Percentiles rank a stretch among this genome's conserved stretches.
phyloP scores from a whole-genome alignment of 2,888 invertebrate genomes.

The Microplitis deprimator region DNA sequence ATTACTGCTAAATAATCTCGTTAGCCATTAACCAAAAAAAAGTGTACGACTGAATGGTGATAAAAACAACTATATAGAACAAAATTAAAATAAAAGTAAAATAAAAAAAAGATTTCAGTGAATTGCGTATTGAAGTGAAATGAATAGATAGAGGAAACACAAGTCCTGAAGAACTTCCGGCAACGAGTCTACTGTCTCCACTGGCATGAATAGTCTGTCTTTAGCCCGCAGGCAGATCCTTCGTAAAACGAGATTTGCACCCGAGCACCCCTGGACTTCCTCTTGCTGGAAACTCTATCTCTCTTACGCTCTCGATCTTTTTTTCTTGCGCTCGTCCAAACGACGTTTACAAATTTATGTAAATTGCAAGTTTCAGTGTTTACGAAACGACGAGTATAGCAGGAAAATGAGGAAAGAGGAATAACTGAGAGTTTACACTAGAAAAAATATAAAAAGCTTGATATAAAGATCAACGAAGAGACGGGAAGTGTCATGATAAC shows the following conservation, averaged over 20 bases:
- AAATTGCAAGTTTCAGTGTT: conserved; percentile 53
- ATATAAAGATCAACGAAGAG: neutral
- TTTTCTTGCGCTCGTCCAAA: conserved; percentile 33
- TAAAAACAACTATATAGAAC: neutral
- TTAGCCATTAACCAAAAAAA: neutral
- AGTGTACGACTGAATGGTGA: neutral
- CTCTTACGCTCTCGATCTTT: conserved; percentile 21
- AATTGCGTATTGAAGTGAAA: conserved; percentile 15
- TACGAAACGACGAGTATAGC: conserved; percentile 45
- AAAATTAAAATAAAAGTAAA: neutral
- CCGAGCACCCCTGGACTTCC: conserved; percentile 24
- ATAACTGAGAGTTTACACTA: conserved; percentile 7
- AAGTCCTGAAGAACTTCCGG: conserved; percentile 22
- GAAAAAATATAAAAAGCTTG: neutral
- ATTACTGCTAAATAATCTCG: neutral
- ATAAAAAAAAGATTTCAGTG: neutral
- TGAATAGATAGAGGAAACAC: conserved; percentile 8
- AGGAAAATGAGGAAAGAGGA: conserved; percentile 31
- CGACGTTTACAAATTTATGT: conserved; percentile 54
- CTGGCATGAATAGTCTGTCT: conserved; percentile 34
- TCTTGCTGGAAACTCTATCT: conserved; percentile 17
- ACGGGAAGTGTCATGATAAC: neutral
- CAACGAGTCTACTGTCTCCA: conserved; percentile 35
- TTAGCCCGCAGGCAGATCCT: conserved; percentile 31
- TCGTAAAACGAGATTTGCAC: conserved; percentile 51